Evolutionary conservation across 2,888 invertebrate genomes (phyloP), one percentile per base, ranked within the genome.

Genomic region (Scrobipalpa atriplicella): DNA sequence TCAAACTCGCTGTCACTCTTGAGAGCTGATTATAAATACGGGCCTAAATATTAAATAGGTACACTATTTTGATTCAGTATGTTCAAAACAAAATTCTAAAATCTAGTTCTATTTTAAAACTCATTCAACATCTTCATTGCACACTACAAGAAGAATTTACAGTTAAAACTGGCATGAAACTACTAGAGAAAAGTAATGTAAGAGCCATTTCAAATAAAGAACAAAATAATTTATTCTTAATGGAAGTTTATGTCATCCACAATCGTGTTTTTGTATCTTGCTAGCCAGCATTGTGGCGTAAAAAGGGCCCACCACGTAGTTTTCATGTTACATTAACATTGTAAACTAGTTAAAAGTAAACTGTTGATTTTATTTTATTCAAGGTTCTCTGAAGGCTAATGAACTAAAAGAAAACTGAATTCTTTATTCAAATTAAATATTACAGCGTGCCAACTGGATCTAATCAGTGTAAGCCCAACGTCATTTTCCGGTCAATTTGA

Each of bases 211-310:
- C 3, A 41, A 3, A 19, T 18, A 43, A 39, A 47, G 21, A 62
- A 62, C 19, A 62, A 47, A 41, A 62, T 62, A 47, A 47, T 47
- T 62, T 64, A 38, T 64, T 64, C 39, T 64, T 64, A 64, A 52
- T 64, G 51, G 16, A 36, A 36, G 52, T 51, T 38, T 52, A 52
- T 38, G 52, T 64, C 64, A 64, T 64, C 54, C 16, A 7, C 64
- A 64, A 19, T 38, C 38, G 54, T 54, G 38, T 64, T 52, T 61
- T 64, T 19, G 19, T 64, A 38, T 18, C 29, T 19, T 29, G 19
- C 16, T n/a, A 29, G 64, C 64, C 64, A 64, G 54, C 7, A 52
- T 36, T 39, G 18, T 11, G 38, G 52, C 36, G 52, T 64, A 13
- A 64, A 64, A 64, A 52, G 61, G 41, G n/a, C 64, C 29, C 29